Evolutionary conservation across 2,113 vertebrate species (phyloP), one percentile per base, ranked within the genome.

Genomic region (Tychaedon coryphoeus): DNA sequence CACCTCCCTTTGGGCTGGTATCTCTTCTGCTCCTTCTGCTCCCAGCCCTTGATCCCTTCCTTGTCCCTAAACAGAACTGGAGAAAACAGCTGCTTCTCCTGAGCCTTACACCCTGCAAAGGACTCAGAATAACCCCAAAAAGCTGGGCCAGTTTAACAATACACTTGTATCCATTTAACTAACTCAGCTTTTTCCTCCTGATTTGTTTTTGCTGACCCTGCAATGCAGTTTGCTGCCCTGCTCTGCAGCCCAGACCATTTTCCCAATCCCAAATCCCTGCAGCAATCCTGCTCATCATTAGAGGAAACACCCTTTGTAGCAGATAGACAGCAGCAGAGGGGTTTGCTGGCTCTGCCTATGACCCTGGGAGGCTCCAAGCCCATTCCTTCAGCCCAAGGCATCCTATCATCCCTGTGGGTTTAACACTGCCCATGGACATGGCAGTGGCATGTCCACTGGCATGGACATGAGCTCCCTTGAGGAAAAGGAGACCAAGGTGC

Each of bases 381-480:
- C 28, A 13, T 53, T 33, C 24, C 57, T 81, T 70, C 53, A 50
- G 20, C 25, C 78, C 57, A 3, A 5, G 0, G 48, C 38, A 65
- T 26, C 23, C 40, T 14, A 8, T 36, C 17, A 74, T 7, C 75
- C 54, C 26, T 22, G 10, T 31, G n/a, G 25, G 12, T 57, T 56
- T 71, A 70, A 2, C 45, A 1, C 50, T 8, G 33, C 60, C 47
- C 19, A 0, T 5, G n/a, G n/a, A n/a, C n/a, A n/a, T n/a, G n/a
- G n/a, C n/a, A n/a, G n/a, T n/a, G 4, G 26, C 22, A 45, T 50
- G 50, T 36, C 36, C 53, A 31, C 33, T 1, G 2, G 20, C 1
- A 1, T 4, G 36, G 45, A 6, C 0, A 0, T 36, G 45, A 90
- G 5, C 25, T 69, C 31, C 42, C 33, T 20, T 1, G 1, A 92